phyloP scores from a whole-genome alignment of 2,797 vertebrate genomes.

The Microctenopoma stevenorrisi region DNA sequence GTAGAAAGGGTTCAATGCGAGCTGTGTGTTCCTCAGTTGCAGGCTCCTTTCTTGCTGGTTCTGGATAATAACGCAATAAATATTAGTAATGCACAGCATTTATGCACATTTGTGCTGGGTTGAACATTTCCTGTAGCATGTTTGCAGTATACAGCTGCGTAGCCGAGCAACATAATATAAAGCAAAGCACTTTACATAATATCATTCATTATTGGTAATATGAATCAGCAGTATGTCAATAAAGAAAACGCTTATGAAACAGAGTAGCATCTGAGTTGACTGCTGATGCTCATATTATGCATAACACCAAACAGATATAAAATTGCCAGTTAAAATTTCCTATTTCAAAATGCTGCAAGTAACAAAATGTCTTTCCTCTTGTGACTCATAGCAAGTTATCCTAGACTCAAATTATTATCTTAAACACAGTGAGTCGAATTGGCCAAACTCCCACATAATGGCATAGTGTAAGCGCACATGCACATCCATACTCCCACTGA shows the following conservation, averaged over 20 bases:
- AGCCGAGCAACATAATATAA: not conserved
- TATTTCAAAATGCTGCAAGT: slow-evolving; percentile 51
- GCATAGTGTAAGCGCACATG: slow-evolving; percentile 72
- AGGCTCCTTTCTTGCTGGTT: slow-evolving; percentile 26
- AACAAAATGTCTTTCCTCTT: slow-evolving; percentile 62
- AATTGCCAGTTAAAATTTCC: slow-evolving; percentile 36
- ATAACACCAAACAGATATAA: slow-evolving; percentile 21
- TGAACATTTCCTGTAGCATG: not conserved
- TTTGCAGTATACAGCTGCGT: not conserved
- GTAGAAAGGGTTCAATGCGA: slow-evolving; percentile 65
- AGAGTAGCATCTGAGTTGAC: not conserved
- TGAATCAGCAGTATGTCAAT: not conserved
- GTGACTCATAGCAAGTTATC: slow-evolving; percentile 75
- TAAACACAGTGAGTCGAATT: slow-evolving; percentile 69
- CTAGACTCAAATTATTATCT: slow-evolving; percentile 74
- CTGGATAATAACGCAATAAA: not conserved
- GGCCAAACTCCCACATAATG: slow-evolving; percentile 79
- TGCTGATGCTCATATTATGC: slow-evolving; percentile 23
- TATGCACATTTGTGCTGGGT: not conserved
- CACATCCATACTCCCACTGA: slow-evolving; percentile 76
- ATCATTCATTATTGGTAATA: not conserved
- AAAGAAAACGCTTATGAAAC: slow-evolving; percentile 14
- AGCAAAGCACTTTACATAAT: not conserved
- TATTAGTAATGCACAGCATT: not conserved
- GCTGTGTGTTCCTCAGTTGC: not conserved